Base-by-base conservation (phyloP, 37 sponge, comb jelly and placozoan genomes). In the Chondrosia reniformis region DNA sequence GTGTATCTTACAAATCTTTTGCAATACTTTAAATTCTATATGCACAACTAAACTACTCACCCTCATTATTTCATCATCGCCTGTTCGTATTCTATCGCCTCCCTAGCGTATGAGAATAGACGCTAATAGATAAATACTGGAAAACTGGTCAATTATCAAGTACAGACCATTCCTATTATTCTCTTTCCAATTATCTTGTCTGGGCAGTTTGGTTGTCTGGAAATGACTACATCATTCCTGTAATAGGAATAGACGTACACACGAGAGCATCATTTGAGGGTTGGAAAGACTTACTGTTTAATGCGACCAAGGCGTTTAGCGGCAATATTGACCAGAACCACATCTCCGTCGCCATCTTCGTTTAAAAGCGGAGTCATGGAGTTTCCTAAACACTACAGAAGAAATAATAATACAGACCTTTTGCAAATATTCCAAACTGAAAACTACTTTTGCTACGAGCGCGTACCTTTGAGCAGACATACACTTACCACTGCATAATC, bases 111-210 rank as follows among this genome's bases (percentile, higher is more conserved):
- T 1, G 9, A 40, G 22, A 49, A 15, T 49, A 15, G 10, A 15
- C 52, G 15, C 52, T 19, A 10, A 49, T 15, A 49, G 52, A 49
- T 19, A 15, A 49, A 6, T 28, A 56, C 58, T 56, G 2, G 25
- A 56, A 56, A 24, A 6, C 7, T 28, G 3, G 58, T 5, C 3
- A 24, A 8, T 28, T 28, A n/a, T n/a, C n/a, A n/a, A n/a, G 52
- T 19, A 32, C 72, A 25, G n/a, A 69, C 72, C 72, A 69, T 44
- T n/a, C 44, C 72, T 3, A 25, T 69, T 1, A 69, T 40, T 25
- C 72, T 69, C 72, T 69, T 69, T 2, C 72, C 72, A 40, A 69
- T 69, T 21, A 69, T 34, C 4, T 69, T 69, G 36, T 40, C 72
- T 0, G 72, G 72, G 7, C 42, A 41, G 42, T 69, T 34, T 4